Evolutionary conservation across 2,888 invertebrate species (phyloP).

Genomic region (Lydus trimaculatus): DNA sequence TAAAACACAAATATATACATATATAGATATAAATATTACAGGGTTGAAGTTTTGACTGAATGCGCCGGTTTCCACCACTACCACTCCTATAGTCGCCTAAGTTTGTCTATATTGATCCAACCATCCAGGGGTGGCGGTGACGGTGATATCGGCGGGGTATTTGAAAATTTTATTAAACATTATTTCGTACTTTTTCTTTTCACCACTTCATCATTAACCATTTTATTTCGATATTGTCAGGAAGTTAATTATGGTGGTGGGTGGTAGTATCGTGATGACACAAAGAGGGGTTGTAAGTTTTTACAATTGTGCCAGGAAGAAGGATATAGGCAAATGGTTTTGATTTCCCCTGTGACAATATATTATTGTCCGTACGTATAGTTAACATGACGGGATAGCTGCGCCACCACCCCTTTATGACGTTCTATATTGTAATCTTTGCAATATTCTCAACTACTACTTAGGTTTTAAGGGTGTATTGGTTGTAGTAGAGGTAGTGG

Average conservation of each 20-base stretch:
- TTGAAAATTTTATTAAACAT: not conserved
- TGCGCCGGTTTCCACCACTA: constrained; percentile 33
- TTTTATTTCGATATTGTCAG: no score
- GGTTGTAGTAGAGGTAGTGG: not conserved
- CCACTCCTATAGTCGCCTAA: constrained; percentile 34
- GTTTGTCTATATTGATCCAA: constrained; percentile 57
- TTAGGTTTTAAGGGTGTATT: no score
- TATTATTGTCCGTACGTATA: not conserved
- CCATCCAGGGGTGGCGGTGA: constrained; percentile 45
- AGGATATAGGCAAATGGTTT: not conserved
- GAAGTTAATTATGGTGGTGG: no score
- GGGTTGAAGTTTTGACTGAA: constrained; percentile 27
- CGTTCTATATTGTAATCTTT: not conserved
- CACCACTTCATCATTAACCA: not conserved
- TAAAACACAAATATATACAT: not conserved
- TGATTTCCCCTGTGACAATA: not conserved
- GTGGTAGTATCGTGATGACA: no score
- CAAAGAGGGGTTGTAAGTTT: no score
- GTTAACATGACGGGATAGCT: no score
- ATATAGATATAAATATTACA: constrained; percentile 14
- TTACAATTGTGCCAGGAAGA: not conserved
- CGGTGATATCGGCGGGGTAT: not conserved
- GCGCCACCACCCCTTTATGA: not conserved
- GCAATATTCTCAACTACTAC: no score
- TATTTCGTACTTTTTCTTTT: no score